These are phyloP conservation scores for Dasyprocta punctata DNA, from an alignment of 2,113 vertebrate genomes.

Conservation along the genomic window DNA sequence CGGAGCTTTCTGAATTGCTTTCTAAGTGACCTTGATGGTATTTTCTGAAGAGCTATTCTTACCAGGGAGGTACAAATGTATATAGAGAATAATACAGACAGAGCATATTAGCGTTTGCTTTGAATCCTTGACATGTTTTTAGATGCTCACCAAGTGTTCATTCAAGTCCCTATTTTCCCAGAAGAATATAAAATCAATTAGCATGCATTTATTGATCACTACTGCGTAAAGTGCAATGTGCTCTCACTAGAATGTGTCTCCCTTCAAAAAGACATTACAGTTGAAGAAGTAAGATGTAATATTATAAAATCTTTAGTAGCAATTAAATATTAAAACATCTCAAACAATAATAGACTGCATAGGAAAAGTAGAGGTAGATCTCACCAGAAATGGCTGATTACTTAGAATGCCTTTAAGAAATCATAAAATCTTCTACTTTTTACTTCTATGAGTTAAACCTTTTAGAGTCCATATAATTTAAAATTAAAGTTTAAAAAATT, in stretches of 20 bases:
- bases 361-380: neutral
- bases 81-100: neutral
- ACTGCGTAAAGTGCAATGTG: neutral
- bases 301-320: neutral
- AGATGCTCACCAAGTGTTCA: neutral
- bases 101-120: neutral
- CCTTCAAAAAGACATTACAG: neutral
- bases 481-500: neutral
- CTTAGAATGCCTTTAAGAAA: neutral
- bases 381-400: neutral
- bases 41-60: conserved; percentile 34
- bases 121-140: neutral
- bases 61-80: neutral
- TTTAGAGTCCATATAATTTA: neutral
- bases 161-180: neutral
- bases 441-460: neutral
- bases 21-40: conserved; percentile 47
- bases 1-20: conserved; percentile 36
- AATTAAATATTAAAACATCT: conserved; percentile 41
- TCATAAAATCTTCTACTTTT: neutral
- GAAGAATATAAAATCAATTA: neutral
- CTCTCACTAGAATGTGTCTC: neutral
- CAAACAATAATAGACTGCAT: neutral
- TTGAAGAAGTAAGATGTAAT: conserved; percentile 1
- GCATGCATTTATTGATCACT: neutral